A percentile compares a stretch with the other conserved stretches of the same genome.
These are phyloP conservation scores for Clusia tigrina DNA, from an alignment of 2,888 invertebrate genomes.

Conservation along the genomic window DNA sequence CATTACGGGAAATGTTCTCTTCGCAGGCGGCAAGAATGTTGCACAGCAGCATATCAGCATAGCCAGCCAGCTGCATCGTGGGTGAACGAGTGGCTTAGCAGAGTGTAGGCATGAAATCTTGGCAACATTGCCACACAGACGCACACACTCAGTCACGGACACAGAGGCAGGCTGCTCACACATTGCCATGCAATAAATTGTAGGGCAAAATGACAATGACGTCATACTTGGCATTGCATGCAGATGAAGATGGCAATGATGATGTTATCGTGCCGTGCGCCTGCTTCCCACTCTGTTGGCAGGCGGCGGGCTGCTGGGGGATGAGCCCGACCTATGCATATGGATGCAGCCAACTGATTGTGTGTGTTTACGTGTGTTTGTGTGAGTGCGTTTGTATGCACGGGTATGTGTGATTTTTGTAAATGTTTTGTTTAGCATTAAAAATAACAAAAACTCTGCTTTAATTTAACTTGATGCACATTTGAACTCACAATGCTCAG, in stretches of 20 bases:
- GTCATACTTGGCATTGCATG: constrained; percentile 43
- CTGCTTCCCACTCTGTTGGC: too few species aligned
- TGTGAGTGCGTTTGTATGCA: not conserved
- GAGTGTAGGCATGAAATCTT: constrained; percentile 13
- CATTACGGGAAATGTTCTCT: too few species aligned
- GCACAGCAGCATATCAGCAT: constrained; percentile 1
- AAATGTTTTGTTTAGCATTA: constrained; percentile 8
- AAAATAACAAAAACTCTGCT: constrained; percentile 8
- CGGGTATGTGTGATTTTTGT: not conserved
- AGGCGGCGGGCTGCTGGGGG: not conserved
- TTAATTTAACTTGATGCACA: not conserved
- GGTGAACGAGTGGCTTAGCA: not conserved
- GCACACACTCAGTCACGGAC: not conserved
- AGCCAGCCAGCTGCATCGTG: not conserved
- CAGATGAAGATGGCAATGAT: not conserved
- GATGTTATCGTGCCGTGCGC: not conserved
- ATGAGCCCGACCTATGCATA: too few species aligned
- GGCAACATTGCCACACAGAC: not conserved
- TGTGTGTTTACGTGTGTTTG: too few species aligned
- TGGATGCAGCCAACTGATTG: not conserved
- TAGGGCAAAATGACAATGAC: constrained; percentile 36
- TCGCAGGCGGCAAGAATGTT: too few species aligned
- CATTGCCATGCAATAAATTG: constrained; percentile 18
- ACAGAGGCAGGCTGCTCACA: not conserved
- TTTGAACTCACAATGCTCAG: not conserved